These are phyloP conservation scores for Chrysolina americana DNA, from an alignment of 2,888 invertebrate species.

Conservation along the genomic window DNA sequence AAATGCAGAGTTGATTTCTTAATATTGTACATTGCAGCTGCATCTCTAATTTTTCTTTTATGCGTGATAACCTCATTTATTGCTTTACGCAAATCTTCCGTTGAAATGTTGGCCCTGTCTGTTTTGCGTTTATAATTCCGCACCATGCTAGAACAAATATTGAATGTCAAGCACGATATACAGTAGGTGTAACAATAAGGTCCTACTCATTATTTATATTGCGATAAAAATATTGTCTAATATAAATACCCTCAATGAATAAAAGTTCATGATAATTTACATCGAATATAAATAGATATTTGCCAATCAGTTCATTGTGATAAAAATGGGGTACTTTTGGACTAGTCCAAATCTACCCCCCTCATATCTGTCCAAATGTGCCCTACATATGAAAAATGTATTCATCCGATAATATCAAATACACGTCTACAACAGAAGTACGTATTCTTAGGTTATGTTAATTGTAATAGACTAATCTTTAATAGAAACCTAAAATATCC, in stretches of 20 bases:
- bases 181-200: conserved; percentile 14
- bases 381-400: no score
- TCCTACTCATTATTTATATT: background rate
- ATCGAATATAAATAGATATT: conserved; percentile 12
- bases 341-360: no score
- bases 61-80: conserved; percentile 23
- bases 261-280: conserved; percentile 3
- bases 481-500: no score
- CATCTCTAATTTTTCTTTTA: conserved; percentile 27
- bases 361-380: no score
- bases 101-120: conserved; percentile 21
- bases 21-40: conserved; percentile 11
- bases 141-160: conserved; percentile 17
- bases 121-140: conserved; percentile 10
- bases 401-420: no score
- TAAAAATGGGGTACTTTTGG: no score
- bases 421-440: no score
- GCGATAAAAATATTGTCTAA: no score
- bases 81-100: conserved; percentile 29
- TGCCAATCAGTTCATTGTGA: no score
- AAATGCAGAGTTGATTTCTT: conserved; percentile 29
- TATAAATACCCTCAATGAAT: conserved; percentile 15
- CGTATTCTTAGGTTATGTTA: no score
- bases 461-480: no score
- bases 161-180: conserved; percentile 1